Evolutionary conservation across 64 coral and sea anemone species (phyloP), one percentile per base, ranked within the genome.

Genomic region (Stylophora pistillata): DNA sequence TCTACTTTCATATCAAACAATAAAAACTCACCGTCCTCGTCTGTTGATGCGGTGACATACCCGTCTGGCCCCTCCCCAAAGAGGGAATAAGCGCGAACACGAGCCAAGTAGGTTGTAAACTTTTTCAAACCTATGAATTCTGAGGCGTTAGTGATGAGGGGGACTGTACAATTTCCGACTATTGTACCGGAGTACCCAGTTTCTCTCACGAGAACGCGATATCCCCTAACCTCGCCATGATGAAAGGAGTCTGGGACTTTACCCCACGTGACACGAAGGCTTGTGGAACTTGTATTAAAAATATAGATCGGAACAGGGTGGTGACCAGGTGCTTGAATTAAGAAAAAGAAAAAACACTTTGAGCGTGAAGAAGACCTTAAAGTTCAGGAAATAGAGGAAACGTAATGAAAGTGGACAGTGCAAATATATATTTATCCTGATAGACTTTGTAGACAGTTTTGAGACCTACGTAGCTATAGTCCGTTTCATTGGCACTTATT

Each of bases 271-370:
- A 90, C 88, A 27, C 20, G 63, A 11, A 90, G 73, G 64, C 78
- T 90, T 5, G 77, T 82, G 26, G 88, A 90, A 32, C 88, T 90
- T 10, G 54, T 54, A 54, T 90, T 90, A 41, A 69, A 72, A 33
- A 76, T 56, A 23, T 30, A 27, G 60, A 82, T 79, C 0, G 52
- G 53, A 11, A 56, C 58, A 47, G 88, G 88, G 16, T 14, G 66
- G 28, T 58, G 62, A 1, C 30, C 14, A 26, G 88, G 88, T 0
- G 88, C 88, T 90, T 53, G 69, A 52, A 27, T 3, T 29, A 41
- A 15, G 72, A 13, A 29, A 26, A 7, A n/a, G 7, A 10, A 68
- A 21, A 47, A 47, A 47, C 37, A 47, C 1, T 47, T 4, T 0
- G 37, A 47, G 7, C n/a, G n/a, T n/a, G 37, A 47, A 47, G 37